Conservation (phyloP, 2,797 vertebrate species). For the Valencia hispanica region DNA sequence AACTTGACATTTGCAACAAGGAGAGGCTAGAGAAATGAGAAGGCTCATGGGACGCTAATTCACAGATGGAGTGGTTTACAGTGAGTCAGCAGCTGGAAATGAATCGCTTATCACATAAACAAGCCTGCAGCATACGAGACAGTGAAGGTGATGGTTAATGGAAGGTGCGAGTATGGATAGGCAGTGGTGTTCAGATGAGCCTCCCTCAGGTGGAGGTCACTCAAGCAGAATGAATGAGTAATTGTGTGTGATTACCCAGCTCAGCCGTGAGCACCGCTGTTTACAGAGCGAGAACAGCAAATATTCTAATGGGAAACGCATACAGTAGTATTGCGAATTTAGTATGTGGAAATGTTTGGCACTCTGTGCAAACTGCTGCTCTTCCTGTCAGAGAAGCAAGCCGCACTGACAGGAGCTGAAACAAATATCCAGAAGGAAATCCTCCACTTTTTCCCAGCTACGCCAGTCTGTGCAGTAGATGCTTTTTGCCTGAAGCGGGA, state of each 20-base stretch:
- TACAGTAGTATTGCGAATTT: slow-evolving; percentile 13
- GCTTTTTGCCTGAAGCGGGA: neutral
- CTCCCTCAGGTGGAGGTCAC: slow-evolving; percentile 21
- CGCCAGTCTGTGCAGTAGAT: slow-evolving; percentile 8
- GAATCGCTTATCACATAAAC: slow-evolving; percentile 46
- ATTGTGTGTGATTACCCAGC: slow-evolving; percentile 24
- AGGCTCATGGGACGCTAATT: slow-evolving; percentile 22
- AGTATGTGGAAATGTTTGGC: neutral
- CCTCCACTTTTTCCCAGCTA: slow-evolving; percentile 20
- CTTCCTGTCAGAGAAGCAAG: slow-evolving; percentile 2
- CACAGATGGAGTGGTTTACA: slow-evolving; percentile 35
- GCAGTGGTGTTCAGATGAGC: slow-evolving; percentile 20
- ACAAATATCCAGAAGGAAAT: slow-evolving; percentile 31
- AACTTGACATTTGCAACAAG: neutral
- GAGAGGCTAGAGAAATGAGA: slow-evolving; percentile 31
- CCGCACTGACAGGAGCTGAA: neutral
- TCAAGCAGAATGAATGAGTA: slow-evolving; percentile 24
- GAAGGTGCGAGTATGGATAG: slow-evolving; percentile 36
- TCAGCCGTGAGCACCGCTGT: slow-evolving; percentile 15
- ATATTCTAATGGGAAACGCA: neutral
- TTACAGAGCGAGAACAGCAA: slow-evolving; percentile 6
- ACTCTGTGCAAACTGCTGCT: neutral
- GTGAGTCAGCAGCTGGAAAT: slow-evolving; percentile 55
- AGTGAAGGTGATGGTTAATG: slow-evolving; percentile 45
- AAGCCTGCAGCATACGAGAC: slow-evolving; percentile 35